Evolutionary conservation across 2,113 vertebrate species (phyloP), one percentile per base, ranked within the genome.

Genomic region (Hemibagrus wyckioides): DNA sequence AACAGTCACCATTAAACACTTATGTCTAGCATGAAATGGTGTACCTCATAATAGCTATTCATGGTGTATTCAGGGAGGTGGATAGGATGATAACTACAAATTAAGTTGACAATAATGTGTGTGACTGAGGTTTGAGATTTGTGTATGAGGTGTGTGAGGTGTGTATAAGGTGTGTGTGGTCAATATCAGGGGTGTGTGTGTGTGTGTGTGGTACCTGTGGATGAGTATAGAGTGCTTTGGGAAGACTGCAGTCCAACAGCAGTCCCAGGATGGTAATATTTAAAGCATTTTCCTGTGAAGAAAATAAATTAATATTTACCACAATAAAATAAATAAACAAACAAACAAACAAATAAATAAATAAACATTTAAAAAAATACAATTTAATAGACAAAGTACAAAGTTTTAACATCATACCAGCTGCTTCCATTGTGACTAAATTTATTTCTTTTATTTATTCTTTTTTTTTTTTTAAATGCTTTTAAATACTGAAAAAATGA

Each of bases 201-300:
- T 36, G n/a, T 19, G 67, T 57, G 48, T 48, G 59, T 8, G 8
- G 17, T 96, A 99, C 97, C 97, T 97, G 97, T 91, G 94, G 92
- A 86, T 92, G 94, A 90, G 94, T 96, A 85, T 95, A 95, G 30
- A 95, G 92, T 73, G 94, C 94, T 81, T 96, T 96, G 85, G 96
- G 95, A 91, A 98, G 94, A 95, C 94, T 97, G 96, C 96, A 97
- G 92, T 98, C 96, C 92, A 99, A 95, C 80, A 95, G 95, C 79
- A 99, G 95, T 92, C 93, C 96, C 93, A 99, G 94, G 44, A 97
- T 95, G 85, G 96, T 98, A 91, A 96, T 94, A 94, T 99, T 99
- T 79, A 90, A 95, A 84, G 96, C 93, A 95, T 97, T 96, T 95
- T 96, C 97, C 98, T 99, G 92, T 41, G 87, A 59, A 30, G 6